Evolutionary conservation across 2,113 vertebrate species (phyloP), one percentile per base, ranked within the genome.

Genomic region (Pyrgilauda ruficollis): DNA sequence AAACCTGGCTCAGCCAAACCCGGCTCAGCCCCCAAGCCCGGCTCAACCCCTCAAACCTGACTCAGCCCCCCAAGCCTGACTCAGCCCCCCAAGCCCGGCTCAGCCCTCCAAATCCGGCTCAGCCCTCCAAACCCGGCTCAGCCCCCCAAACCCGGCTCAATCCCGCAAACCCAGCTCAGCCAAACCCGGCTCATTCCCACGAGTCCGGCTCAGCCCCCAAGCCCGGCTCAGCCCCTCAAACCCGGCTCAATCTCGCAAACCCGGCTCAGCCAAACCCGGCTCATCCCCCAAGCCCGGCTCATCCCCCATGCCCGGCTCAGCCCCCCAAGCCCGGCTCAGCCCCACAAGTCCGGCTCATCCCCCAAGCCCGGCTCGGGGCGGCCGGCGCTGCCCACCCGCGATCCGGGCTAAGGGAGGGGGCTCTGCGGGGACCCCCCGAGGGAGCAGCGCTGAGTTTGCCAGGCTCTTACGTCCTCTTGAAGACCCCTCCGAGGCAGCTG

Each of bases 391-490:
- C 73, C 75, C 79, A 18, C 61, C 67, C 86, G 30, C n/a, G 3
- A 2, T 16, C 72, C 14, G 4, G 67, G 61, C 7, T 6, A 13
- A 33, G 41, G 23, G 7, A 67, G 43, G 26, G 49, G 11, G 43
- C 2, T 12, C 35, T 22, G 74, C 28, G 31, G 49, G 39, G 15
- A 68, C 17, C 70, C 79, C 75, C 56, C 66, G 46, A 44, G 64
- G 72, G 92, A 52, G 39, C 2, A 15, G 77, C 50, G 62, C 35
- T 4, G 84, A 85, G 78, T n/a, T 80, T 7, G 35, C 66, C 33
- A 1, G 77, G 83, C 22, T 68, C 99, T 99, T 97, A 99, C 99
- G 98, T 99, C 97, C 98, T 98, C 96, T 98, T 99, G 96, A 99
- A 99, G 94, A 98, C 84, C 39, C 99, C 99, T 67, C 98, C 99